A percentile compares a stretch with the other conserved stretches of the same genome.
These are phyloP conservation scores for Mesocricetus auratus DNA, from an alignment of 2,113 vertebrate species.

Conservation along the genomic window DNA sequence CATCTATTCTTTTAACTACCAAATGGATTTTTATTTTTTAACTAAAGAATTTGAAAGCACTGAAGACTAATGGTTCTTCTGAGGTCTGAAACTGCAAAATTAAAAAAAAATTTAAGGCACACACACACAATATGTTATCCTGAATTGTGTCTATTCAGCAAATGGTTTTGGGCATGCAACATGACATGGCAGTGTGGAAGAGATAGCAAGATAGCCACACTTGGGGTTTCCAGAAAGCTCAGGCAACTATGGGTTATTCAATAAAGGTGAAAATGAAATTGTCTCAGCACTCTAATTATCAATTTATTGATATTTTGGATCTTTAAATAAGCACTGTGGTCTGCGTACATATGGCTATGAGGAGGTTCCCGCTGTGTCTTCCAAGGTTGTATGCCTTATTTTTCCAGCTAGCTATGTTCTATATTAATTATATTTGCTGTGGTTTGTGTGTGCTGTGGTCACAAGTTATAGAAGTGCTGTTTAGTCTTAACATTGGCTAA, in stretches of 20 bases:
- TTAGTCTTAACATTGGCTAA: constrained; percentile 61
- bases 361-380: constrained; percentile 24
- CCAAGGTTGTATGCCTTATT: constrained; percentile 3
- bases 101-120: no score
- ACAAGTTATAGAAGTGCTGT: neutral
- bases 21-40: constrained; percentile 10
- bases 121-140: constrained; percentile 23
- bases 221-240: neutral
- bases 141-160: constrained; percentile 1
- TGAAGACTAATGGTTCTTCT: constrained; percentile 14
- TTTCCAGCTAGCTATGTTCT: neutral
- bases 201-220: neutral
- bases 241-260: neutral
- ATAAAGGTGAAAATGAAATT: constrained; percentile 57
- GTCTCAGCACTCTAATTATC: constrained; percentile 24
- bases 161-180: neutral
- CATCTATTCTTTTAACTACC: neutral
- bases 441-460: neutral
- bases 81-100: constrained; percentile 14
- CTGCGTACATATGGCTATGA: neutral
- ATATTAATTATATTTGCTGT: neutral
- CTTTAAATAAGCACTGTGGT: constrained; percentile 50
- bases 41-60: constrained; percentile 2
- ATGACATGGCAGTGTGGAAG: neutral
- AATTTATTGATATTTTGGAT: constrained; percentile 37